Evolutionary conservation across 2,888 invertebrate species (phyloP), one percentile per base, ranked within the genome.

Genomic region (Stratiomys singularior): DNA sequence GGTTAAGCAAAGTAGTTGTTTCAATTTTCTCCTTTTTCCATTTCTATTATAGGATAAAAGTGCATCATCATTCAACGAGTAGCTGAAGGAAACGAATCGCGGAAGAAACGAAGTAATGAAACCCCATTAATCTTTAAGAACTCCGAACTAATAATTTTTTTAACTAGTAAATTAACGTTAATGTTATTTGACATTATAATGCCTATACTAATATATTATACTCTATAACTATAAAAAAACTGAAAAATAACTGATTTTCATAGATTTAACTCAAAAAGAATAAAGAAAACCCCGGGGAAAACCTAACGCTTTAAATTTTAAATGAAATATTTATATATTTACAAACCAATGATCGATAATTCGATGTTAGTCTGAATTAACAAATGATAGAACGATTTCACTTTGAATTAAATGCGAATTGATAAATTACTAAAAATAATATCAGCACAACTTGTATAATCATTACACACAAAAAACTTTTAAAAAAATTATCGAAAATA

Each of bases 301-400:
- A 77, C 66, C 56, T 77, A 77, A 79, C 79, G 79, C 79, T 79
- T 79, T 67, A 76, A 77, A 67, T 67, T 76, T 77, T 63, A 30
- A 28, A 67, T 58, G 76, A 52, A 27, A 28, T 30, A 66, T 66
- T 66, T 66, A 66, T 37, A 66, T 15, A 66, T 30, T 23, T 18
- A 30, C 66, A 13, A 28, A 72, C 2, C 13, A 21, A 37, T 18
- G 37, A 18, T 28, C 56, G 56, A 56, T 5, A 28, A 72, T 72
- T 72, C 52, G 25, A 56, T 18, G 52, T 52, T 13, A 9, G 4
- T 52, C 15, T 52, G 7, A 52, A 52, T 13, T 3, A 52, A 52
- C 15, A 52, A 52, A 52, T 5, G 9, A 5, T 37, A 37, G 9
- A 37, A 37, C 37, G 37, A 37, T 9, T 5, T 37, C 37, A 37